These are phyloP conservation scores for Leucophenga montana DNA, from an alignment of 2,888 invertebrate species.

Conservation along the genomic window DNA sequence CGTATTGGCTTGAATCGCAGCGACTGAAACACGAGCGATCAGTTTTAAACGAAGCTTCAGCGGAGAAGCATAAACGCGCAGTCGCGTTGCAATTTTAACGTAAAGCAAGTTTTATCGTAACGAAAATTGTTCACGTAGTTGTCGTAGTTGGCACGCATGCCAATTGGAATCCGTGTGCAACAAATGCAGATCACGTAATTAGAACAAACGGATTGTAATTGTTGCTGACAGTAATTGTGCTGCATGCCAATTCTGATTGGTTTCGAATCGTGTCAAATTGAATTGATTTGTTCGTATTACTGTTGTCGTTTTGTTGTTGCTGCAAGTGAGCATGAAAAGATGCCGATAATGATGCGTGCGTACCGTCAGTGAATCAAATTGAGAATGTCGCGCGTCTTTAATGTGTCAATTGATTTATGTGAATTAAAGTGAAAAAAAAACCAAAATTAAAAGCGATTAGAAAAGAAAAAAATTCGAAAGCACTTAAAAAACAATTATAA, in stretches of 20 bases:
- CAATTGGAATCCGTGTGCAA: conserved; percentile 45
- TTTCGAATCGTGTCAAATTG: conserved; percentile 25
- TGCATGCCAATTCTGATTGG: conserved; percentile 40
- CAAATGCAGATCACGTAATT: conserved; percentile 65
- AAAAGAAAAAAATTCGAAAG: not conserved
- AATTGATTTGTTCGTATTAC: conserved; percentile 15
- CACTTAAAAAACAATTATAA: conserved; percentile 1
- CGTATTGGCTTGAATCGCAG: not conserved
- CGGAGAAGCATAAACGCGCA: conserved; percentile 27
- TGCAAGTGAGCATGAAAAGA: too few species aligned
- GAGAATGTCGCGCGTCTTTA: conserved; percentile 42
- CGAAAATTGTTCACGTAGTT: conserved; percentile 30
- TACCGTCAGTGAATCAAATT: not conserved
- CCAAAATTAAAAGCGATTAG: not conserved
- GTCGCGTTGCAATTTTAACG: not conserved
- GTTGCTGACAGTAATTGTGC: conserved; percentile 58
- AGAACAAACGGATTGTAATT: conserved; percentile 69
- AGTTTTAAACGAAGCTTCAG: conserved; percentile 53
- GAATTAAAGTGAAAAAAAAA: not conserved
- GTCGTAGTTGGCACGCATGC: conserved; percentile 19
- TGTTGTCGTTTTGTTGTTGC: not conserved
- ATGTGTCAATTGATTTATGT: conserved; percentile 56
- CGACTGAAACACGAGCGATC: too few species aligned
- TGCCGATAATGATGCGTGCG: not conserved
- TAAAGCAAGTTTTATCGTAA: conserved; percentile 5